Percentiles rank a stretch among this genome's conserved stretches.
Evolutionary conservation across 2,113 vertebrate species (phyloP).

Genomic region (Todiramphus chloris): DNA sequence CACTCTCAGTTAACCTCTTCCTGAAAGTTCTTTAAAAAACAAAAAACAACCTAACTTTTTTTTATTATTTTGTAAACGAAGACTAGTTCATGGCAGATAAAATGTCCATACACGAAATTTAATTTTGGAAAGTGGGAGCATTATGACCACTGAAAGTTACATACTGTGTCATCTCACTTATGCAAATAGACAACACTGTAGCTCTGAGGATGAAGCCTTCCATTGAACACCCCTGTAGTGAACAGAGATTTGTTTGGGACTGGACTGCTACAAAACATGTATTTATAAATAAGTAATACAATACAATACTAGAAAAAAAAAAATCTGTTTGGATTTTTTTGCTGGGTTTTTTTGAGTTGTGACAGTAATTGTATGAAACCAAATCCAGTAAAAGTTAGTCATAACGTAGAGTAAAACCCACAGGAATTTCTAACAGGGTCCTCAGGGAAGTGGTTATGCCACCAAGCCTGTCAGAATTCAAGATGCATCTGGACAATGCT

Average conservation of each 20-base stretch:
- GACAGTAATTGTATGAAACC: neutral
- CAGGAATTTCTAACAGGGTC: neutral
- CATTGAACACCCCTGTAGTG: rapidly evolving
- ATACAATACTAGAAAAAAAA: neutral
- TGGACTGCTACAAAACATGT: neutral
- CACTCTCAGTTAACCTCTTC: neutral
- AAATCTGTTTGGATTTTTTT: too few relatives aligned
- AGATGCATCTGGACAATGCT: neutral
- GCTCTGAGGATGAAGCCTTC: neutral
- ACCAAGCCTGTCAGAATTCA: neutral
- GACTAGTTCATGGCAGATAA: neutral
- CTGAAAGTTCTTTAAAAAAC: neutral
- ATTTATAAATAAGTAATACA: neutral
- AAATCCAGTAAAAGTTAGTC: neutral
- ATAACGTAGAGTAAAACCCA: neutral
- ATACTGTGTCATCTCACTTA: neutral
- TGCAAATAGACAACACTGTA: neutral
- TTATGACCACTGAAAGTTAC: neutral
- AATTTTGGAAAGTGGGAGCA: neutral
- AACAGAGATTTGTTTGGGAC: neutral
- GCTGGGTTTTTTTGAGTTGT: neutral
- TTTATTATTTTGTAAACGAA: neutral
- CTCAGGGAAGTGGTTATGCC: neutral
- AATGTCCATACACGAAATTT: neutral
- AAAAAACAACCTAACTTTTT: too few relatives aligned